Evolutionary conservation across 1,140 invertebrate genomes (phyloP), one percentile per base, ranked within the genome.

Genomic region (Drosophila funebris): DNA sequence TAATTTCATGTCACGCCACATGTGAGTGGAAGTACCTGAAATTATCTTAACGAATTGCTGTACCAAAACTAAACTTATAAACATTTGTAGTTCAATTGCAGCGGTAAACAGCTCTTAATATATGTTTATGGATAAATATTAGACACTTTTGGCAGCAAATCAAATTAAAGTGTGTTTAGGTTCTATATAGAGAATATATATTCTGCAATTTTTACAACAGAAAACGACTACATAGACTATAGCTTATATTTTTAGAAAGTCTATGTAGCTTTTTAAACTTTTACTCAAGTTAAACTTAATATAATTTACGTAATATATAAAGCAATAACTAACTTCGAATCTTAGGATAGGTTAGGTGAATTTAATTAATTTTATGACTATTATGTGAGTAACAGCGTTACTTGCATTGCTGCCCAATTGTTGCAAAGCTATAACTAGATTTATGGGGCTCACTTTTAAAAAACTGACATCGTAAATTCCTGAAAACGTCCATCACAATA

Each of bases 401-500:
- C 5, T 27, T 27, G 6, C 4, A 27, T 4, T 4, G 6, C 33
- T 13, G n/a, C n/a, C n/a, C n/a, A n/a, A n/a, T n/a, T 13, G 33
- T 13, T 36, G 3, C 3, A 4, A 33, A 33, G 33, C 13, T 36
- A 36, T 36, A 41, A 8, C 37, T 8, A 18, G 7, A 27, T 24
- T 27, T 48, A 29, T 29, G 3, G 24, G 5, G 44, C n/a, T 29
- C 14, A 27, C 6, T 0, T 22, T 24, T 46, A 22, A n/a, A n/a
- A 11, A 3, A 16, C 16, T 54, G 24, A 33, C 8, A 24, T n/a
- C n/a, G n/a, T n/a, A n/a, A n/a, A n/a, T n/a, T n/a, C n/a, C n/a
- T 31, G 16, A 20, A n/a, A 11, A 54, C 14, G 52, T 64, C 50
- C 33, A 24, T 71, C 52, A 71, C 29, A 41, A 29, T 48, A 22